Conservation (phyloP, 2,797 vertebrate species). For the Scyliorhinus canicula region DNA sequence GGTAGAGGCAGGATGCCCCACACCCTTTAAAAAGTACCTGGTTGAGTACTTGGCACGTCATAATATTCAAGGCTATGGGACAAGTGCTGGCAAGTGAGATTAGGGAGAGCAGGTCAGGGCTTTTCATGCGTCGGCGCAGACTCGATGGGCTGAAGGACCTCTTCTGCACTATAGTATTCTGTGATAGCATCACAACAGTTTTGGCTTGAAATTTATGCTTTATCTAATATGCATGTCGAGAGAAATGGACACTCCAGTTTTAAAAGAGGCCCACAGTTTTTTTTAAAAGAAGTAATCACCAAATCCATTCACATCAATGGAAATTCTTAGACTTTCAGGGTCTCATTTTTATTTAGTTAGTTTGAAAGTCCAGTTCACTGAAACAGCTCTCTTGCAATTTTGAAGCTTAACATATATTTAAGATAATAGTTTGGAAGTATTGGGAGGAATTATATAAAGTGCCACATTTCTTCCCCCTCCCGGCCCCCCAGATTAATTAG, state of each 20-base stretch:
- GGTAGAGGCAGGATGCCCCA: too few species aligned
- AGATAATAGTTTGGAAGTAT: background rate
- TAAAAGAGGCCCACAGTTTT: background rate
- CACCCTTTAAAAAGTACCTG: too few species aligned
- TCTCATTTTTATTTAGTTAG: conserved; percentile 1
- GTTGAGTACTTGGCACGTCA: too few species aligned
- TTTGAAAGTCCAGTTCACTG: background rate
- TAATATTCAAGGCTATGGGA: too few species aligned
- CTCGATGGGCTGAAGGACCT: too few species aligned
- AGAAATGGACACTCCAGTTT: background rate
- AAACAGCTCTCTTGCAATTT: background rate
- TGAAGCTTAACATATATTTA: background rate
- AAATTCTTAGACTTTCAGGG: background rate
- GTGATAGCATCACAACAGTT: background rate
- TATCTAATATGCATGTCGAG: background rate
- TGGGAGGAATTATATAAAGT: background rate
- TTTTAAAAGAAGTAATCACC: background rate
- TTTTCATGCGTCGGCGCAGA: too few species aligned
- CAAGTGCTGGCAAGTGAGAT: too few species aligned
- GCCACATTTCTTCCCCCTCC: background rate
- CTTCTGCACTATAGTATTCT: too few species aligned
- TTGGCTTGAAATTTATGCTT: background rate
- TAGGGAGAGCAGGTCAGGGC: too few species aligned
- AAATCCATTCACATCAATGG: background rate
- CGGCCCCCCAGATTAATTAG: background rate